Base-by-base conservation (phyloP, 1,140 invertebrate species). In the Nephila pilipes region DNA sequence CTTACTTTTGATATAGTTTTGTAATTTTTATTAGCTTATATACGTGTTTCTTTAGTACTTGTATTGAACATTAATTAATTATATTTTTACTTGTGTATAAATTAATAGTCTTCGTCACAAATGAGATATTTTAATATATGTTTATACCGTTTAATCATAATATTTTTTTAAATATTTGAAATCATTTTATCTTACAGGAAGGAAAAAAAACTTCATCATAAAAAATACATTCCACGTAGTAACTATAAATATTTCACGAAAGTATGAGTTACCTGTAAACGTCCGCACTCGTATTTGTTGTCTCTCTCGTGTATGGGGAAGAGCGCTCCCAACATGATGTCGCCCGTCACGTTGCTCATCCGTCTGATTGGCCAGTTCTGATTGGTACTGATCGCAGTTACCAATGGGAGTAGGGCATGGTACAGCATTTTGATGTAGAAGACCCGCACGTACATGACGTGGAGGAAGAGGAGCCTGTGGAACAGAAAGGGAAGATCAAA, bases 291-390 rank as follows among this genome's bases (percentile, higher is more conserved):
- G 94, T 87, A 88, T 93, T 54, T 93, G 58, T 89, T 95, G 95
- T 93, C 95, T 58, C 94, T 95, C n/a, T 95, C 95, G 94, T 97
- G 96, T 89, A 97, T 95, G 0, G 96, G 96, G 80, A 97, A 96
- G 1, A 97, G 94, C 1, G 96, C 96, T 0, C 96, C 96, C 8
- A 96, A 94, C 20, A 96, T 94, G n/a, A 96, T 95, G 93, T 96
- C 96, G 8, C 96, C 96, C 2, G 96, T 95, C 12, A 95, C 94
- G 93, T 96, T 96, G 75, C 93, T 94, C 81, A 94, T 91, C 81
- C 93, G 65, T 36, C 91, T 93, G 57, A 94, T 85, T 63, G 94
- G 94, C 94, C 94, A 95, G 14, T 92, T 90, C 63, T 60, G 38
- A 3, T 29, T 55, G 32, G 63, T 18, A 25, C 69, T 57, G 38